Evolutionary conservation across 1,140 invertebrate species (phyloP).

Genomic region (Idris sp.): DNA sequence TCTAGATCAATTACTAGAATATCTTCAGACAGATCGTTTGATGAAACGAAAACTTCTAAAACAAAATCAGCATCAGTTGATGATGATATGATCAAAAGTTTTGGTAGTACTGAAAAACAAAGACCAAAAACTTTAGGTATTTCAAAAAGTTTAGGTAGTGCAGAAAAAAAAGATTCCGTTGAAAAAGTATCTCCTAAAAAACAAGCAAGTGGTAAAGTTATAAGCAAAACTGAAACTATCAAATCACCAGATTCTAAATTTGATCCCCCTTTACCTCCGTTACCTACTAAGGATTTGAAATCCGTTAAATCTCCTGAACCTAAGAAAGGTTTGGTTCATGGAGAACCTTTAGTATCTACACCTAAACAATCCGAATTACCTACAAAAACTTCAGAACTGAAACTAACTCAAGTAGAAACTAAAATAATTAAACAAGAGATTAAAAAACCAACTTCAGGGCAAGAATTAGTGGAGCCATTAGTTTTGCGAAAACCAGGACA

Average conservation of each 20-base stretch:
- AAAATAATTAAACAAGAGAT: slow-evolving; percentile 52
- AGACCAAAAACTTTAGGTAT: slow-evolving; percentile 75
- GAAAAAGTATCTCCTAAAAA: slow-evolving; percentile 75
- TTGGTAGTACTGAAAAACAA: slow-evolving; percentile 64
- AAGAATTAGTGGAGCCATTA: slow-evolving; percentile 78
- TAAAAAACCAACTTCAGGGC: slow-evolving; percentile 60
- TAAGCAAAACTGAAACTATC: slow-evolving; percentile 52
- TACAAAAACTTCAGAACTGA: slow-evolving; percentile 8
- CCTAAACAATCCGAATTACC: slow-evolving; percentile 9
- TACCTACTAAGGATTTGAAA: slow-evolving; percentile 26
- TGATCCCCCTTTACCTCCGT: slow-evolving; percentile 33
- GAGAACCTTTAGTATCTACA: neutral
- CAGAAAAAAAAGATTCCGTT: slow-evolving; percentile 72
- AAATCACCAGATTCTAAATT: slow-evolving; percentile 53
- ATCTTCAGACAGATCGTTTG: slow-evolving; percentile 68
- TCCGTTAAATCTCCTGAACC: slow-evolving; percentile 9
- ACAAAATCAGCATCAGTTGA: slow-evolving; percentile 75
- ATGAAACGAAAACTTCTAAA: slow-evolving; percentile 67
- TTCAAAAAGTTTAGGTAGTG: slow-evolving; percentile 75
- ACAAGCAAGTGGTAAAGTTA: slow-evolving; percentile 54
- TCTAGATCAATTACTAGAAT: slow-evolving; percentile 74
- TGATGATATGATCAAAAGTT: slow-evolving; percentile 72
- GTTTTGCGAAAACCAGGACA: slow-evolving; percentile 82
- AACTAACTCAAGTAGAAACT: slow-evolving; percentile 30
- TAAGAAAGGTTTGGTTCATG: slow-evolving; percentile 8